Evolutionary conservation across 30 jellyfish, hydroid and myxozoan genomes (phyloP).

Genomic region (Chironex yamaguchii): DNA sequence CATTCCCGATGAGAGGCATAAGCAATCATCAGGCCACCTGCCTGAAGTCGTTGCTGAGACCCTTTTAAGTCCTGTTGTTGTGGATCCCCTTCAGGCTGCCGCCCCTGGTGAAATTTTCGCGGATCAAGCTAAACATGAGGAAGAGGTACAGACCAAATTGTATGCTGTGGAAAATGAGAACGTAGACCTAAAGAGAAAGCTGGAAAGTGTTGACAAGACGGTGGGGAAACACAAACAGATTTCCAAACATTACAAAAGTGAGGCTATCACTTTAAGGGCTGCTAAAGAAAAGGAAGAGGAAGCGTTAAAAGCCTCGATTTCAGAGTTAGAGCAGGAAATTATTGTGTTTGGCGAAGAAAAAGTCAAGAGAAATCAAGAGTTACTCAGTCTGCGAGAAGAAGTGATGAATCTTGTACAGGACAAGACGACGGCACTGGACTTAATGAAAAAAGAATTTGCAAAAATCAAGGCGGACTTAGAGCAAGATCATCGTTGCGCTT

Average conservation of each 20-base stretch:
- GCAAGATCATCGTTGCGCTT: no score
- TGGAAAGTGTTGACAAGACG: constrained; percentile 45
- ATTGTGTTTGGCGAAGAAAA: constrained; percentile 62
- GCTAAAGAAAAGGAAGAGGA: constrained; percentile 60
- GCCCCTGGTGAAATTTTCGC: constrained; percentile 47
- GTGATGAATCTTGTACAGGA: constrained; percentile 76
- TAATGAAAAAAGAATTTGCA: no score
- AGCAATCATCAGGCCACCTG: no score
- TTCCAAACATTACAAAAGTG: constrained; percentile 59
- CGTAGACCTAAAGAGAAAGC: constrained; percentile 36
- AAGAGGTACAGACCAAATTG: constrained; percentile 12
- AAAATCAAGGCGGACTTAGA: no score
- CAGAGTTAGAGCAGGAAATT: constrained; percentile 18
- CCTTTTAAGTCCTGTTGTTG: constrained; percentile 28
- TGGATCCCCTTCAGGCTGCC: constrained; percentile 68
- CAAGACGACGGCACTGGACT: no score
- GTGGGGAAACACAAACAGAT: constrained; percentile 57
- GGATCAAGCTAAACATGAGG: no score
- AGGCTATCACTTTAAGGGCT: constrained; percentile 49
- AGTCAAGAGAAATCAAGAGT: constrained; percentile 34
- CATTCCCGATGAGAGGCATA: no score
- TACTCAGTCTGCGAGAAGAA: constrained; percentile 78
- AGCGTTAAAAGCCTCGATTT: constrained; percentile 46
- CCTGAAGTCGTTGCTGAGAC: constrained; percentile 76
- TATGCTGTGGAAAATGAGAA: no score